Percentiles rank a stretch among this genome's conserved stretches.
Evolutionary conservation across 2,888 invertebrate species (phyloP).

Genomic region (Andrena camellia): DNA sequence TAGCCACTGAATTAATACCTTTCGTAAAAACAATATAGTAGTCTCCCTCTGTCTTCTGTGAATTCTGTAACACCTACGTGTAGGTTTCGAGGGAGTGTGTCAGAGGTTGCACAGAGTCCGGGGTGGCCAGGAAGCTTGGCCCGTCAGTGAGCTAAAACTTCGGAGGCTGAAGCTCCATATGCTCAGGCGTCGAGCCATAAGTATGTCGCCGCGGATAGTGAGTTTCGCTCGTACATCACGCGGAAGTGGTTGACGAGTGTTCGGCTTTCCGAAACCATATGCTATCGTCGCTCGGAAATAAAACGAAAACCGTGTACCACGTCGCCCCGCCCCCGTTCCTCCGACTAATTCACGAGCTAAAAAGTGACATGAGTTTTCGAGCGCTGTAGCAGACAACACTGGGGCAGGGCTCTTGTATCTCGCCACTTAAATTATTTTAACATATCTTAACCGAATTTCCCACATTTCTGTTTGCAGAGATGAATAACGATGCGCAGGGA

Average conservation of each 20-base stretch:
- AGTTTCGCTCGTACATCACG: constrained; percentile 62
- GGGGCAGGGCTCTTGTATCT: background rate
- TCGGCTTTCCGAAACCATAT: constrained; percentile 32
- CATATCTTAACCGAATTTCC: background rate
- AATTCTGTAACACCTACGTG: no score
- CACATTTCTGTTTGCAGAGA: constrained; percentile 50
- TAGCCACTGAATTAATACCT: no score
- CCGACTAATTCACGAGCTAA: constrained; percentile 43
- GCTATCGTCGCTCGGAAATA: constrained; percentile 56
- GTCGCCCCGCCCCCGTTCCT: constrained; percentile 33
- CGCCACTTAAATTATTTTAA: background rate
- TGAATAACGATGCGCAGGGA: constrained; percentile 33
- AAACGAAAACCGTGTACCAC: constrained; percentile 35
- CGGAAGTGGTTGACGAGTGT: constrained; percentile 61
- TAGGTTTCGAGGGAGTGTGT: background rate
- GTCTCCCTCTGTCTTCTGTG: no score
- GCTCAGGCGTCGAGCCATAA: constrained; percentile 51
- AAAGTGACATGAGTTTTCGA: constrained; percentile 34
- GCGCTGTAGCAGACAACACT: background rate
- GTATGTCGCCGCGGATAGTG: constrained; percentile 55
- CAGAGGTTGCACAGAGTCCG: background rate
- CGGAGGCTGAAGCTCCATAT: constrained; percentile 43
- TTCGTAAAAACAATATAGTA: no score
- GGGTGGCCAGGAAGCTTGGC: constrained; percentile 12
- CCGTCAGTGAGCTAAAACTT: constrained; percentile 33